Evolutionary conservation across 2,888 invertebrate species (phyloP).

Genomic region (Phortica okadai): DNA sequence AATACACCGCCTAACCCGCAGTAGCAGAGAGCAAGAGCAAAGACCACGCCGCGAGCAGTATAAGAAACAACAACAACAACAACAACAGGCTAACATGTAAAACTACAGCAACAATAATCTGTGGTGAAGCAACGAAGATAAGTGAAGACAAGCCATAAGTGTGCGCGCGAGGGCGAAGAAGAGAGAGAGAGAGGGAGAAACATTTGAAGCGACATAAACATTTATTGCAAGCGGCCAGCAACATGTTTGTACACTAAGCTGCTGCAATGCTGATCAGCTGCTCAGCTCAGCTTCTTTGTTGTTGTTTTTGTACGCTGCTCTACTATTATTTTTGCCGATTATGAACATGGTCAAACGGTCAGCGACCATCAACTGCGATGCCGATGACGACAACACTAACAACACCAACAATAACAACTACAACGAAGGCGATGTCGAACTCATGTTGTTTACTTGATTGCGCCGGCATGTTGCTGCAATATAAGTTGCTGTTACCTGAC

Average conservation of each 20-base stretch:
- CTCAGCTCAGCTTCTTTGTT: background rate
- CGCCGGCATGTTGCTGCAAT: slow-evolving; percentile 15
- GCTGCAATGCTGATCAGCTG: background rate
- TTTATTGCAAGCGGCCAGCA: background rate
- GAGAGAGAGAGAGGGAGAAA: background rate
- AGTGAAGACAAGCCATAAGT: too few relatives aligned
- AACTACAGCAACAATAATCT: slow-evolving; percentile 1
- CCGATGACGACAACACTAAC: background rate
- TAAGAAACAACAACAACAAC: background rate
- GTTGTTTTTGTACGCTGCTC: slow-evolving; percentile 4
- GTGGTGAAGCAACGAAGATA: background rate
- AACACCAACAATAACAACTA: slow-evolving; percentile 7
- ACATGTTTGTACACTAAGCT: background rate
- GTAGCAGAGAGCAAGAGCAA: background rate
- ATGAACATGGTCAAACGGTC: slow-evolving; percentile 29
- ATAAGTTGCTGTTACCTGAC: slow-evolving; percentile 13
- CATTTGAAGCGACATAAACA: background rate
- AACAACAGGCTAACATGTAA: background rate
- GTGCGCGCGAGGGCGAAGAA: too few relatives aligned
- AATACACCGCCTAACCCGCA: slow-evolving; percentile 22
- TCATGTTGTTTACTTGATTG: slow-evolving; percentile 4
- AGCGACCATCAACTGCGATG: slow-evolving; percentile 21
- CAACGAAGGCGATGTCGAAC: slow-evolving; percentile 7
- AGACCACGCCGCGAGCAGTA: background rate
- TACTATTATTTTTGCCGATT: slow-evolving; percentile 32